phyloP scores from a whole-genome alignment of 2,797 vertebrate genomes.

The Pantherophis vulpinus region DNA sequence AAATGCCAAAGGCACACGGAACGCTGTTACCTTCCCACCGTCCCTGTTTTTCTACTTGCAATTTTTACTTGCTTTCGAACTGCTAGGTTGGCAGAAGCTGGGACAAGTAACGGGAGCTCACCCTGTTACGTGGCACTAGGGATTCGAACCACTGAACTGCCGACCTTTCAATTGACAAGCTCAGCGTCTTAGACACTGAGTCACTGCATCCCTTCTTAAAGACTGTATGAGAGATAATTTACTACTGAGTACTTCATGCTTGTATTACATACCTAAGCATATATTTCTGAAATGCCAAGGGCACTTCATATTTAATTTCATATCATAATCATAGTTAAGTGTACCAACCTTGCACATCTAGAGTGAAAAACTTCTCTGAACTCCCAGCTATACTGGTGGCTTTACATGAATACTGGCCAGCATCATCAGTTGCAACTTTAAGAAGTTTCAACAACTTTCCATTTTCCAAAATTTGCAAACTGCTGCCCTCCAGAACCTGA shows the following conservation, averaged over 20 bases:
- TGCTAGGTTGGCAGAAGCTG: no score
- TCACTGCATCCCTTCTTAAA: not conserved
- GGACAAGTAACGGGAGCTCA: no score
- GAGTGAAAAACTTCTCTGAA: conserved; percentile 83
- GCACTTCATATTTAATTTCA: not conserved
- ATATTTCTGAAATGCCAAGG: not conserved
- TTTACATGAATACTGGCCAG: conserved; percentile 87
- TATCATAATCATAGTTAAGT: not conserved
- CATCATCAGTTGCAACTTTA: conserved; percentile 74
- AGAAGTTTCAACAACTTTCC: conserved; percentile 86
- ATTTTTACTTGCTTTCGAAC: no score
- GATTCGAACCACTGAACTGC: no score
- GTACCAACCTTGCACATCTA: conserved; percentile 84
- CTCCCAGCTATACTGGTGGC: conserved; percentile 88
- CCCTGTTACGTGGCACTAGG: no score
- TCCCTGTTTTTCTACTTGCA: no score
- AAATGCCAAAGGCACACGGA: no score
- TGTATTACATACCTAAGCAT: not conserved
- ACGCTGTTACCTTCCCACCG: no score
- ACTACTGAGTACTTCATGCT: not conserved
- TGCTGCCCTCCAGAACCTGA: conserved; percentile 80
- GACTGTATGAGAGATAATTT: not conserved
- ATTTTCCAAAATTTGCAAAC: conserved; percentile 79
- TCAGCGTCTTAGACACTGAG: no score
- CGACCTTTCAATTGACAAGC: no score